Base-by-base conservation (phyloP, 1,140 invertebrate genomes). In the Hyles euphorbiae region DNA sequence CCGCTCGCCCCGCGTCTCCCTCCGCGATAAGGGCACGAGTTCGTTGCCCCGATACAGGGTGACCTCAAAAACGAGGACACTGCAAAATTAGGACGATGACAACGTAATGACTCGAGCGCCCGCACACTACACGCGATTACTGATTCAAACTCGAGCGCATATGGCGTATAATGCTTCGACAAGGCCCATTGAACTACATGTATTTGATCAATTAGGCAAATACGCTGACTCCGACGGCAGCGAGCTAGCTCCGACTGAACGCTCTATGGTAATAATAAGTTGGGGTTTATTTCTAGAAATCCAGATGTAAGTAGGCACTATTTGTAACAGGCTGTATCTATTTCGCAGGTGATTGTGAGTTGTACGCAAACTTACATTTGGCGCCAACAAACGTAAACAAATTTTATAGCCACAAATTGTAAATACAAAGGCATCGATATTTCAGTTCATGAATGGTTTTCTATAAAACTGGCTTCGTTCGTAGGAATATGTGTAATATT, bases 51-150 rank as follows among this genome's bases (percentile, higher is more conserved):
- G 77, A 82, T 87, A 85, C 71, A 84, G 74, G 78, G 83, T 88
- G 86, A 88, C 86, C 86, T 87, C 83, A 88, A 88, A 88, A 88
- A 88, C 86, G 86, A 88, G 86, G 86, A 87, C 86, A 87, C 83
- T 87, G 83, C 86, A 87, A 88, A 88, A 88, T 88, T 88, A 88
- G 86, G 86, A 84, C 86, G 86, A 78, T 87, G 86, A 83, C 86
- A 87, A 87, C 86, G 74, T 87, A 88, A 88, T 74, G 86, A 84
- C 86, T 81, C 63, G 69, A 87, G 65, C 80, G 83, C 86, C 83
- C 60, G 46, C 58, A 56, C 40, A 43, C 64, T 58, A 53, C 71
- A 75, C 63, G 61, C 75, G 70, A 85, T 48, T 77, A 74, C 77
- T 61, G 64, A 81, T 81, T 78, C 63, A 71, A 60, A 6, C 3